These are phyloP conservation scores for Rhadinocentrus ornatus DNA, from an alignment of 2,797 vertebrate species.

Conservation along the genomic window DNA sequence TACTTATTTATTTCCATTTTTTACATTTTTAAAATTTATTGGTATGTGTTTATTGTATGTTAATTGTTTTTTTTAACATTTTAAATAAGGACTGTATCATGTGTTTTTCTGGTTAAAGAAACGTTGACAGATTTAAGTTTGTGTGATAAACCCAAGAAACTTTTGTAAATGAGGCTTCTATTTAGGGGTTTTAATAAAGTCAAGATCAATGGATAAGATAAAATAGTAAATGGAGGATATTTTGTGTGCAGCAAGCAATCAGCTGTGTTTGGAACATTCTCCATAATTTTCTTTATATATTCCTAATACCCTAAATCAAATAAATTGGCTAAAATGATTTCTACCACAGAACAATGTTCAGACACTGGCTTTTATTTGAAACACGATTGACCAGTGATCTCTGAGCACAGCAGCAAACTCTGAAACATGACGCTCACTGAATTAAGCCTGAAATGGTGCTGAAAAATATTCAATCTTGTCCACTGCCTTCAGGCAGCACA, in stretches of 20 bases:
- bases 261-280: neutral
- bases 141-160: neutral
- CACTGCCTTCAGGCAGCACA: constrained; percentile 66
- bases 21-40: neutral
- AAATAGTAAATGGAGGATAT: neutral
- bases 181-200: neutral
- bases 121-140: neutral
- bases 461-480: constrained; percentile 77
- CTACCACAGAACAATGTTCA: constrained; percentile 12
- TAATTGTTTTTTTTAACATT: neutral
- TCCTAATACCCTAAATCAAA: constrained; percentile 32
- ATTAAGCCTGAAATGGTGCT: constrained; percentile 78
- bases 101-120: neutral
- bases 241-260: constrained; percentile 21
- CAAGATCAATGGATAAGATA: too few relatives aligned
- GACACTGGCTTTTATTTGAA: constrained; percentile 40
- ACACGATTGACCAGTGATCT: constrained; percentile 42
- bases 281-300: constrained; percentile 30
- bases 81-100: neutral
- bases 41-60: neutral
- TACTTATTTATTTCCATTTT: neutral
- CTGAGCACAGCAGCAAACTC: constrained; percentile 42
- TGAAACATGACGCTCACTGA: constrained; percentile 67
- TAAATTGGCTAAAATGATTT: constrained; percentile 35
- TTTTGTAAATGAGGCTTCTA: neutral